A percentile compares a stretch with the other conserved stretches of the same genome.
Evolutionary conservation across 2,113 vertebrate species (phyloP).

Genomic region (Suricata suricatta): DNA sequence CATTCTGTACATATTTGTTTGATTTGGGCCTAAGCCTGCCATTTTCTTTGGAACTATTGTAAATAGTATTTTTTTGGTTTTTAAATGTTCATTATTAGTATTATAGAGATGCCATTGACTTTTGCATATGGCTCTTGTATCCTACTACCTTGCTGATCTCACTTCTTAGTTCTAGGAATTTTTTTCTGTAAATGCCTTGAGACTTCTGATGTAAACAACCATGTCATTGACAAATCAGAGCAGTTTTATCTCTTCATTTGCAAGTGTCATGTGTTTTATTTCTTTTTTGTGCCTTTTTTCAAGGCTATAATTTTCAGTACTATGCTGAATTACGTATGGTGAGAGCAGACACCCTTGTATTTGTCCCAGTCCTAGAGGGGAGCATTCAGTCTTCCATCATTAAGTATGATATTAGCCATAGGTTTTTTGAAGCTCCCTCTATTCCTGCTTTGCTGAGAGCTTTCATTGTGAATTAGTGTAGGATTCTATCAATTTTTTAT

Average conservation of each 20-base stretch:
- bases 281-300: background rate
- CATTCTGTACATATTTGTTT: background rate
- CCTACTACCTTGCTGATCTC: background rate
- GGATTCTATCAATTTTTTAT: background rate
- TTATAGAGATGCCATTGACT: background rate
- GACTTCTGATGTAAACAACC: background rate
- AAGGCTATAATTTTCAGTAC: background rate
- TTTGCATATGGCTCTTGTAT: background rate
- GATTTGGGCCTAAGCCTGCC: background rate
- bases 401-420: background rate
- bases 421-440: background rate
- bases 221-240: background rate
- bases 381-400: background rate
- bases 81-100: background rate
- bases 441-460: background rate
- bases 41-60: background rate
- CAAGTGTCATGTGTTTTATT: background rate
- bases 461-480: background rate
- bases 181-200: background rate
- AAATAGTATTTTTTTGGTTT: background rate
- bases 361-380: background rate
- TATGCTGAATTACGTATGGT: background rate
- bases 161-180: background rate
- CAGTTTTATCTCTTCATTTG: background rate
- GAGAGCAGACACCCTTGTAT: background rate